phyloP scores from a whole-genome alignment of 2,113 vertebrate genomes.

The Lophius piscatorius region DNA sequence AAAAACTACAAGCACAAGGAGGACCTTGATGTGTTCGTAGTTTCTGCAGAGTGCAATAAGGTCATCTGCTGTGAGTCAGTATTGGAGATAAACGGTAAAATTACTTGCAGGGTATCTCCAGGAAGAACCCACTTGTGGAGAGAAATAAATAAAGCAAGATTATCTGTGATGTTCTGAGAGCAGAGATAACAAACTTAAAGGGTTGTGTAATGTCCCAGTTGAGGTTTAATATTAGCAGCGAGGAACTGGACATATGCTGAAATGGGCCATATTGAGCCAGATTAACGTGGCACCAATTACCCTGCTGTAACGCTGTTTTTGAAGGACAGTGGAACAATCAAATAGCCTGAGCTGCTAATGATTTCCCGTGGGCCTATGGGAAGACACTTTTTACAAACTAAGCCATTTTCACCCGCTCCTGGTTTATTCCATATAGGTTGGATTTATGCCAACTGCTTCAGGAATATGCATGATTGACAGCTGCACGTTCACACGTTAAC shows the following conservation, averaged over 20 bases:
- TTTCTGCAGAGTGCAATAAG: conserved; percentile 55
- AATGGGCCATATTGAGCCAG: conserved; percentile 53
- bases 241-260: conserved; percentile 63
- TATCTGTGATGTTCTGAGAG: conserved; percentile 15
- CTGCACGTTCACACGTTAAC: conserved; percentile 26
- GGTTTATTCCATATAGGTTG: conserved; percentile 14
- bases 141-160: conserved; percentile 37
- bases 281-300: conserved; percentile 70
- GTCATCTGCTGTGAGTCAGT: conserved; percentile 39
- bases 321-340: conserved; percentile 72
- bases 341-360: conserved; percentile 56
- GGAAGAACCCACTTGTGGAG: conserved; percentile 1
- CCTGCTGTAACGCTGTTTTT: conserved; percentile 45
- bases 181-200: conserved; percentile 26
- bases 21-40: conserved; percentile 39
- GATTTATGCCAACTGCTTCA: conserved; percentile 28
- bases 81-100: conserved; percentile 20
- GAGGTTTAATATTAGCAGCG: conserved; percentile 37
- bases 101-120: conserved; percentile 16
- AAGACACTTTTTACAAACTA: conserved; percentile 34
- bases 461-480: conserved; percentile 52
- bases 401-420: conserved; percentile 37
- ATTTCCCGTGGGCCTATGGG: conserved; percentile 47
- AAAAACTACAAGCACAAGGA: conserved; percentile 30
- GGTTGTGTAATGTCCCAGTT: conserved; percentile 33